Base-by-base conservation (phyloP, 2,113 vertebrate species). In the Jacana jacana region DNA sequence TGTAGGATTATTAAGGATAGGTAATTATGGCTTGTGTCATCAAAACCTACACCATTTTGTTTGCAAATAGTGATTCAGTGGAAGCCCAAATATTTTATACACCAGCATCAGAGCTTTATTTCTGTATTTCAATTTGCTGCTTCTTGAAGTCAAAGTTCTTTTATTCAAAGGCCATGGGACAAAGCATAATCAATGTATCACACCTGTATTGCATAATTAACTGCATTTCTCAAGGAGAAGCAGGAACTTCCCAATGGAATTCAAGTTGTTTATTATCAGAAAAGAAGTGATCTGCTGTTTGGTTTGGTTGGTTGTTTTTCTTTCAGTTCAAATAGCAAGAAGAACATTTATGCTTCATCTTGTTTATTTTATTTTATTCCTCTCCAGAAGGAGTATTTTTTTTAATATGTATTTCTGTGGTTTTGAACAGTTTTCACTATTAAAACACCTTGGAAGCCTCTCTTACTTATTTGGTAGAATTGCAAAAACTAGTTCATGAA, bases 151-250 rank as follows among this genome's bases (percentile, higher is more conserved):
- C 35, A 86, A 81, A 63, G 19, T 0, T 66, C 13, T 31, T 35
- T 0, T 13, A 46, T n/a, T 11, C 14, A 73, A 86, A 81, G 24
- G 11, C 15, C 1, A 0, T 33, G 16, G 15, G 6, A 33, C 17
- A 70, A n/a, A 81, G 8, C 10, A 27, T 13, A 28, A 76, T 35
- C 12, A 46, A 71, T 8, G 14, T 81, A 68, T 40, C n/a, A 69
- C 10, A 52, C 1, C 1, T 33, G 8, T 5, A 33, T 44, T 39
- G 9, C 15, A 42, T 33, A 37, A 49, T 54, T 60, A 58, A 37
- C 25, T 35, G 11, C 5, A 64, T 42, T 73, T 91, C 40, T 72
- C 10, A 49, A 27, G 10, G 4, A 68, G 10, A 4, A 78, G 9
- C 20, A 44, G 11, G 12, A 44, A 48, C 8, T 52, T 37, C 25